Conservation (phyloP, 2,797 vertebrate species). For the Sciaenops ocellatus region DNA sequence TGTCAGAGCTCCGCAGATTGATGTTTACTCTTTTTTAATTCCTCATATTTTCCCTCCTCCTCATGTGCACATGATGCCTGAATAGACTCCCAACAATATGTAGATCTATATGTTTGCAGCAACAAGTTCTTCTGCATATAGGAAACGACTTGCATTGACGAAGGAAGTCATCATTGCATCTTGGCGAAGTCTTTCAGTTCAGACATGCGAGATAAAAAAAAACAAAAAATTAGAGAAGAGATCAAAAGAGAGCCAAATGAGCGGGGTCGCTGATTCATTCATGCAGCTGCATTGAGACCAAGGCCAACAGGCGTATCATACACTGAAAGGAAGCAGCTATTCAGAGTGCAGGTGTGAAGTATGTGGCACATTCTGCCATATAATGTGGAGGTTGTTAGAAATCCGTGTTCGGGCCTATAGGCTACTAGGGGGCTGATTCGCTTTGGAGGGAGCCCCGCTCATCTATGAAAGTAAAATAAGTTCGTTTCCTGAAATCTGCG, state of each 20-base stretch:
- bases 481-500: constrained; percentile 89
- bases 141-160: background rate
- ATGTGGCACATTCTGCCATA: constrained; percentile 93
- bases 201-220: constrained; percentile 86
- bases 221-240: constrained; percentile 88
- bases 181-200: constrained; percentile 83
- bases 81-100: constrained; percentile 26
- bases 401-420: constrained; percentile 92
- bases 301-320: constrained; percentile 98
- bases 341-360: constrained; percentile 99
- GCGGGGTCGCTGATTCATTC: constrained; percentile 91
- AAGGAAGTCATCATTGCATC: constrained; percentile 59
- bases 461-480: constrained; percentile 94
- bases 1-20: constrained; percentile 3
- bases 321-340: constrained; percentile 94
- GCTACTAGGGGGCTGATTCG: constrained; percentile 90
- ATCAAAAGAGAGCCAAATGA: constrained; percentile 90
- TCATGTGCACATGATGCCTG: background rate
- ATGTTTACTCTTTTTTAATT: constrained; percentile 33
- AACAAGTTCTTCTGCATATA: constrained; percentile 60
- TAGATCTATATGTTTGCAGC: constrained; percentile 53
- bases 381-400: constrained; percentile 97
- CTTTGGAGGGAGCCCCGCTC: constrained; percentile 88
- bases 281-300: constrained; percentile 94
- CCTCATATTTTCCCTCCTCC: background rate